phyloP scores from a whole-genome alignment of 2,797 vertebrate genomes.

The Dromococcyx pavoninus region DNA sequence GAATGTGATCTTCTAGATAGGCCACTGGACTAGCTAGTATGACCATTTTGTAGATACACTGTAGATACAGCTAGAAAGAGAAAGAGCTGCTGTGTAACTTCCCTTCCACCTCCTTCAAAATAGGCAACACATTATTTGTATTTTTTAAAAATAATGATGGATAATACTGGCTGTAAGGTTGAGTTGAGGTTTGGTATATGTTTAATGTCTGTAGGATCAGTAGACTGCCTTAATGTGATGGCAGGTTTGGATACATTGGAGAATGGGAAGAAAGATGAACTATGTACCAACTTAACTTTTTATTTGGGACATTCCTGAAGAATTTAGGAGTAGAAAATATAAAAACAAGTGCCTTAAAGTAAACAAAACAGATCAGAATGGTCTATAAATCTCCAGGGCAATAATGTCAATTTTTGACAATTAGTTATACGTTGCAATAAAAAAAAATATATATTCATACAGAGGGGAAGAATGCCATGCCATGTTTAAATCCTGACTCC shows the following conservation, averaged over 20 bases:
- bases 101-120: background rate
- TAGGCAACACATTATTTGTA: background rate
- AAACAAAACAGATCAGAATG: background rate
- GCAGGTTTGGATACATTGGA: background rate
- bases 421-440: background rate
- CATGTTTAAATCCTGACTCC: background rate
- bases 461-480: background rate
- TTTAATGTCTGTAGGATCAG: background rate
- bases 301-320: background rate
- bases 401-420: background rate
- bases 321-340: background rate
- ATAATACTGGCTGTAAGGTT: background rate
- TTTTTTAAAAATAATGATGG: background rate
- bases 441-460: background rate
- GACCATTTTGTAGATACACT: background rate
- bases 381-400: background rate
- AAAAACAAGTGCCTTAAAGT: background rate
- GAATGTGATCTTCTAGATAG: background rate
- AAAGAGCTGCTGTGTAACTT: background rate
- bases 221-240: background rate
- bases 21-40: background rate
- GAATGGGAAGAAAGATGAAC: background rate
- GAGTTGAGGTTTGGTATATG: background rate
- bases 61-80: background rate
- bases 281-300: background rate